Evolutionary conservation across 2,113 vertebrate species (phyloP).

Genomic region (Tenrec ecaudatus): DNA sequence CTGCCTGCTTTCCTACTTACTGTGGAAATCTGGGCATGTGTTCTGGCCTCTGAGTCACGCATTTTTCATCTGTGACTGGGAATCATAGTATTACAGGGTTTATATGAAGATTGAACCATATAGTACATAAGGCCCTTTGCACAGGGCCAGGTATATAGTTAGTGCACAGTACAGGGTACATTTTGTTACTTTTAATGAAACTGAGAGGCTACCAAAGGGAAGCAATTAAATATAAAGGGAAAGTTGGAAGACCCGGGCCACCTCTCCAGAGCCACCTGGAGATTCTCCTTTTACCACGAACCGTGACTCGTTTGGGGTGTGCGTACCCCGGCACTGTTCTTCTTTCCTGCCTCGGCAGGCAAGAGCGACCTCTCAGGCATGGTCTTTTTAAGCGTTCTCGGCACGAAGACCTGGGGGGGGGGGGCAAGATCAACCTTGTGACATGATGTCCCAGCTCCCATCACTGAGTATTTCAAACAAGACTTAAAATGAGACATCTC

Average conservation of each 20-base stretch:
- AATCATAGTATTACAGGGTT: neutral
- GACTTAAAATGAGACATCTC: constrained; percentile 49
- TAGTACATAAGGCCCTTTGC: neutral
- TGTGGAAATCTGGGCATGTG: neutral
- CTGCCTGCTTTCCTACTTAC: neutral
- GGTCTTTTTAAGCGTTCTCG: constrained; percentile 7
- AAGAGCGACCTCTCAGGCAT: neutral
- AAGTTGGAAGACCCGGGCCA: neutral
- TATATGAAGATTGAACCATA: constrained; percentile 35
- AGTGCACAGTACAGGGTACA: neutral
- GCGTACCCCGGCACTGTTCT: neutral
- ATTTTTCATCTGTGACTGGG: constrained; percentile 33
- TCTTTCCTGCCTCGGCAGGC: neutral
- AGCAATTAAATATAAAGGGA: neutral
- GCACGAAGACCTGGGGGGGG: neutral
- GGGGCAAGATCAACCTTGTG: neutral
- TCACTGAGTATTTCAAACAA: constrained; percentile 33
- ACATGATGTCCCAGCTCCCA: neutral
- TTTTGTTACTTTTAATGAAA: constrained; percentile 49
- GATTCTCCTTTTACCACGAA: neutral
- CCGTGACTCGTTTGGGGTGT: neutral
- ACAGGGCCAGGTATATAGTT: neutral
- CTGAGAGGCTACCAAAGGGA: constrained; percentile 12
- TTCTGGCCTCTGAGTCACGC: neutral
- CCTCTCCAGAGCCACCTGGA: neutral